Conservation (phyloP, 2,888 invertebrate genomes). For the Abrostola tripartita region DNA sequence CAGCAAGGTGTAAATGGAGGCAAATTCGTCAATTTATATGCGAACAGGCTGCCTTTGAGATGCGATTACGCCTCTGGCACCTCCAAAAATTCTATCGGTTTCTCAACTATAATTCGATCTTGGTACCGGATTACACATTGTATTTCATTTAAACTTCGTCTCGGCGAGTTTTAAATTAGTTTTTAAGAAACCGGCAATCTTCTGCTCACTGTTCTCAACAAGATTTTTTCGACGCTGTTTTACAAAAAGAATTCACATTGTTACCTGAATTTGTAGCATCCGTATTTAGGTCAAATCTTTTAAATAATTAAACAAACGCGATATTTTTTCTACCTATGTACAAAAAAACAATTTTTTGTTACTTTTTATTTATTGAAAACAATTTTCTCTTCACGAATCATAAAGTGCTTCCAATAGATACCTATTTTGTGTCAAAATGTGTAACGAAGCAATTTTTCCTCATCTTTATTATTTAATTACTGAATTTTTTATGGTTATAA, state of each 20-base stretch:
- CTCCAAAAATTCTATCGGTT: conserved; percentile 72
- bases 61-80: conserved; percentile 74
- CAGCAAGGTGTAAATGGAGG: conserved; percentile 84
- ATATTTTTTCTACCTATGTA: background rate
- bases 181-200: conserved; percentile 2
- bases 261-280: background rate
- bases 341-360: background rate
- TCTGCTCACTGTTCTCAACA: background rate
- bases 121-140: conserved; percentile 25
- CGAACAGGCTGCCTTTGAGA: conserved; percentile 83
- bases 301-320: background rate
- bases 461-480: conserved; percentile 72
- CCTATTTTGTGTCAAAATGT: conserved; percentile 44
- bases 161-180: conserved; percentile 5
- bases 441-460: conserved; percentile 41
- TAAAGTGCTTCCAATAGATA: conserved; percentile 25
- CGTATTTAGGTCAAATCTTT: conserved; percentile 1
- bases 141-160: conserved; percentile 33
- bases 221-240: background rate
- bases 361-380: conserved; percentile 10
- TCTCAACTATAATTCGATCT: conserved; percentile 43
- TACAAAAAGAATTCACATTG: background rate
- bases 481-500: conserved; percentile 78
- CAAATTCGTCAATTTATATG: conserved; percentile 88
- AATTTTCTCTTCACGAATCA: conserved; percentile 19